These are phyloP conservation scores for Aporrectodea caliginosa DNA, from an alignment of 1,140 invertebrate genomes.

Conservation along the genomic window DNA sequence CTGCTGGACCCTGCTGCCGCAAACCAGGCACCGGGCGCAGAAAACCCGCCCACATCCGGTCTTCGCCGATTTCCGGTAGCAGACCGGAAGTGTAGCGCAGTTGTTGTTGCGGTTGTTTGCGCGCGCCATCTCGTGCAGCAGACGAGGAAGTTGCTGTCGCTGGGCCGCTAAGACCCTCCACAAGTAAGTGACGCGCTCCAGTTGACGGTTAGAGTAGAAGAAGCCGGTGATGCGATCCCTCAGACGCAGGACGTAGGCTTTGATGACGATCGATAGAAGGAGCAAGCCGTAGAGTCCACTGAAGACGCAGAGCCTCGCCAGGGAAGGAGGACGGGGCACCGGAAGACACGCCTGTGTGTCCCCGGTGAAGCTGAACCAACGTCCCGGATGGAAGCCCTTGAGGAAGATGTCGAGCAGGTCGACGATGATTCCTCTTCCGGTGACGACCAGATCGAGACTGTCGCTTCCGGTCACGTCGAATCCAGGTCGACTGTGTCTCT, in stretches of 20 bases:
- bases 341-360: neutral
- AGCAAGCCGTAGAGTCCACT: neutral
- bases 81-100: no score
- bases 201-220: neutral
- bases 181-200: neutral
- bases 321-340: neutral
- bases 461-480: constrained; percentile 15
- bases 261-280: neutral
- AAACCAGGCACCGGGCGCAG: neutral
- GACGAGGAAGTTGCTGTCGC: neutral
- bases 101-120: no score
- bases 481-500: neutral
- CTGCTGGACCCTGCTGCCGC: neutral
- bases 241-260: neutral
- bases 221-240: neutral
- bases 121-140: neutral
- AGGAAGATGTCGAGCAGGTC: constrained; percentile 25
- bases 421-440: constrained; percentile 24
- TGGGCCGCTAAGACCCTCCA: neutral
- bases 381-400: constrained; percentile 26
- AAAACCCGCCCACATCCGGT: neutral
- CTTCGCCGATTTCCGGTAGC: neutral
- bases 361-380: constrained; percentile 15
- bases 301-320: neutral
- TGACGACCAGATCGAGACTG: constrained; percentile 20